phyloP scores from a whole-genome alignment of 1,140 invertebrate genomes.

The Muscidifurax raptorellus region DNA sequence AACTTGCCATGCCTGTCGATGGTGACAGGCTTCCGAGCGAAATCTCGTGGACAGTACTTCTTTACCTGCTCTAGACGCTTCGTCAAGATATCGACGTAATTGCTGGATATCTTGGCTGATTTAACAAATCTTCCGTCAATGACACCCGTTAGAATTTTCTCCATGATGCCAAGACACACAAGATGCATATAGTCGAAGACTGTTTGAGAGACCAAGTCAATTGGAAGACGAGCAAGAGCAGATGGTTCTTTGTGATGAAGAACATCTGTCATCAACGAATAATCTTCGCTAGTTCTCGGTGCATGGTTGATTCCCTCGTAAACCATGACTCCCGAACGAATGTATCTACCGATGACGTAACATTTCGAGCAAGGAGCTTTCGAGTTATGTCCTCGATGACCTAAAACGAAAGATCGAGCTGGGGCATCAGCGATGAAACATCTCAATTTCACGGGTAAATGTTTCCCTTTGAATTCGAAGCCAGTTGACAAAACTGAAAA shows the following conservation, averaged over 20 bases:
- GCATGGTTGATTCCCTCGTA: not conserved
- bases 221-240: slow-evolving; percentile 21
- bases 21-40: too few relatives aligned
- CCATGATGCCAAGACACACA: slow-evolving; percentile 43
- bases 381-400: not conserved
- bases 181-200: slow-evolving; percentile 50
- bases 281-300: too few relatives aligned
- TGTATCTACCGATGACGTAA: not conserved
- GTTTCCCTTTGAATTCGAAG: too few relatives aligned
- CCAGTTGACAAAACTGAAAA: too few relatives aligned
- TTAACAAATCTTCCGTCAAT: not conserved
- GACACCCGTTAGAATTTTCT: slow-evolving; percentile 46
- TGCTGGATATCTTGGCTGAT: slow-evolving; percentile 21
- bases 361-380: not conserved
- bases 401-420: not conserved
- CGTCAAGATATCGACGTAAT: not conserved
- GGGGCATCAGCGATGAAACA: slow-evolving; percentile 4
- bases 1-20: too few relatives aligned
- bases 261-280: too few relatives aligned
- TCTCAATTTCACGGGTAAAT: too few relatives aligned
- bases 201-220: slow-evolving; percentile 32
- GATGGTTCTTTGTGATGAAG: too few relatives aligned
- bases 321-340: not conserved
- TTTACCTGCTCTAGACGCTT: slow-evolving; percentile 8
- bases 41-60: too few relatives aligned